Percentiles rank a stretch among this genome's conserved stretches.
Evolutionary conservation across 2,113 vertebrate genomes (phyloP).

Genomic region (Poecilia latipinna): DNA sequence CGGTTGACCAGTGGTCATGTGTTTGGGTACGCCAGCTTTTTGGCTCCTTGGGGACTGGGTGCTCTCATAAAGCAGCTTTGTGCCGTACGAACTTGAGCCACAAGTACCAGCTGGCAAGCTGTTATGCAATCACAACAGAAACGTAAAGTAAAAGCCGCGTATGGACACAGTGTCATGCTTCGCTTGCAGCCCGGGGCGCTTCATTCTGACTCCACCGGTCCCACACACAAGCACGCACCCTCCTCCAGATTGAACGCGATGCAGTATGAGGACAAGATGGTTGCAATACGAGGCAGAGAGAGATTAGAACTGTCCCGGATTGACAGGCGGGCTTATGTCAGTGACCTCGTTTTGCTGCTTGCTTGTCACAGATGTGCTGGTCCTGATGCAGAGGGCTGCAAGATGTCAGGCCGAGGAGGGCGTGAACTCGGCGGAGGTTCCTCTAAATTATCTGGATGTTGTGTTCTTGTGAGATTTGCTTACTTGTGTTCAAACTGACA

Average conservation of each 20-base stretch:
- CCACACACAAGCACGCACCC: slow-evolving; percentile 26
- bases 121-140: slow-evolving; percentile 64
- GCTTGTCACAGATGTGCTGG: slow-evolving; percentile 28
- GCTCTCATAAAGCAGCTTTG: slow-evolving; percentile 76
- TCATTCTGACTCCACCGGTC: slow-evolving; percentile 18
- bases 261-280: slow-evolving; percentile 29
- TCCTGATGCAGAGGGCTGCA: slow-evolving; percentile 30
- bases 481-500: slow-evolving; percentile 19
- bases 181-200: slow-evolving; percentile 9
- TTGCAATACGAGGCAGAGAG: slow-evolving; percentile 43
- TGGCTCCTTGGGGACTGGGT: slow-evolving; percentile 44
- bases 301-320: slow-evolving; percentile 61
- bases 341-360: slow-evolving; percentile 68
- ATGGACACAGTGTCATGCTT: slow-evolving; percentile 34
- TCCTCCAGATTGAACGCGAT: slow-evolving; percentile 24
- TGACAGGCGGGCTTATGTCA: slow-evolving; percentile 54
- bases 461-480: not conserved
- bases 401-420: slow-evolving; percentile 3
- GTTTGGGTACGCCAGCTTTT: slow-evolving; percentile 30
- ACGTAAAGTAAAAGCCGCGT: slow-evolving; percentile 25
- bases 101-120: slow-evolving; percentile 69
- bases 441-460: slow-evolving; percentile 1
- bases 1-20: slow-evolving; percentile 18
- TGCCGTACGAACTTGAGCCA: slow-evolving; percentile 70
- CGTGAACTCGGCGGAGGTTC: slow-evolving; percentile 13